Evolutionary conservation across 2,113 vertebrate species (phyloP).

Genomic region (Barbus barbus): DNA sequence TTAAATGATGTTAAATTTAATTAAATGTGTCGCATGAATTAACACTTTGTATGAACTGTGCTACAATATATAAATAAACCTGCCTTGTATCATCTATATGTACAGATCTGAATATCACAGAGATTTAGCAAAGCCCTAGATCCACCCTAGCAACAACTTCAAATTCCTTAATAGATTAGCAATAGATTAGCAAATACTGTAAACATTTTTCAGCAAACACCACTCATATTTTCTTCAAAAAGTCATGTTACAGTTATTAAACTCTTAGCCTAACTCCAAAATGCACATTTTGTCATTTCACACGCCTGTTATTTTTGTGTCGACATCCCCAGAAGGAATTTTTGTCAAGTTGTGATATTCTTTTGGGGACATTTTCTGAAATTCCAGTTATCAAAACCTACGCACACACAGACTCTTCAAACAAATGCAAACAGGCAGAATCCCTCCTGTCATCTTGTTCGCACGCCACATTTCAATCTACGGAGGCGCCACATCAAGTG

Average conservation of each 20-base stretch:
- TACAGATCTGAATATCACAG: too few relatives aligned
- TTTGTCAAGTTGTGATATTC: not conserved
- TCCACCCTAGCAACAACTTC: not conserved
- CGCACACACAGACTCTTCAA: not conserved
- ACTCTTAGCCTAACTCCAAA: not conserved
- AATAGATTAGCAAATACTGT: not conserved
- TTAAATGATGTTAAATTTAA: not conserved
- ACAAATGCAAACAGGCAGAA: constrained; percentile 6
- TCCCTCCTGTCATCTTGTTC: not conserved
- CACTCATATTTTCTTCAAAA: not conserved
- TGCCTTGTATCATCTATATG: not conserved
- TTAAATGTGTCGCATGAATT: too few relatives aligned
- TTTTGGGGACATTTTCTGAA: not conserved
- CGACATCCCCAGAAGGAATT: not conserved
- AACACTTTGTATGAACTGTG: not conserved
- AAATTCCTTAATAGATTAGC: too few relatives aligned
- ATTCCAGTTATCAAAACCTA: not conserved
- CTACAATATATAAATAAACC: not conserved
- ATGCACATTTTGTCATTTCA: not conserved
- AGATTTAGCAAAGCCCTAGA: not conserved
- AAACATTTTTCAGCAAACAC: not conserved
- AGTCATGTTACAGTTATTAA: not conserved
- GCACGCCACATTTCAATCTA: not conserved
- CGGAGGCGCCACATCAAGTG: not conserved
- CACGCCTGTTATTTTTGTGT: not conserved